Evolutionary conservation across 2,888 invertebrate species (phyloP).

Genomic region (Listrodromus nycthemerus): DNA sequence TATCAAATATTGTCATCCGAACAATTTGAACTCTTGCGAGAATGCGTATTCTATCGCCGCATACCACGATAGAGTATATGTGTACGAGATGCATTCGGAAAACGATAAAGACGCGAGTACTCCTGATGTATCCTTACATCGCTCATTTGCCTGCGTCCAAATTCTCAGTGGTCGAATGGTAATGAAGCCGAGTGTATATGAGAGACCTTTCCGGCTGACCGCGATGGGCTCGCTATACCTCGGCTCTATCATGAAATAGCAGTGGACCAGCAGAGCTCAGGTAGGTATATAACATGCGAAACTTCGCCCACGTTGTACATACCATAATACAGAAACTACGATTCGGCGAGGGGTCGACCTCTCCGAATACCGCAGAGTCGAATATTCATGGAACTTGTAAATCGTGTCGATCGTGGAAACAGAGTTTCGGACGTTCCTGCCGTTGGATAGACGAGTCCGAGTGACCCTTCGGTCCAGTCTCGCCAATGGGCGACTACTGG

Average conservation of each 20-base stretch:
- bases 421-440: neutral
- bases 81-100: neutral
- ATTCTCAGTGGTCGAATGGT: constrained; percentile 45
- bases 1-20: too few species aligned
- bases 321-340: constrained; percentile 56
- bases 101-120: neutral
- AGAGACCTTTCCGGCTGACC: constrained; percentile 37
- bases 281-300: constrained; percentile 43
- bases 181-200: constrained; percentile 50
- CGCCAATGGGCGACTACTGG: neutral
- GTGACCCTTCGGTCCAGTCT: neutral
- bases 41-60: too few species aligned
- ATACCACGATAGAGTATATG: neutral
- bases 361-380: constrained; percentile 27
- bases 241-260: constrained; percentile 47
- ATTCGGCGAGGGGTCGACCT: neutral
- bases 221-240: constrained; percentile 1
- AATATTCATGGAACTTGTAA: constrained; percentile 64
- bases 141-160: constrained; percentile 40
- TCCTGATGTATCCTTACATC: constrained; percentile 38
- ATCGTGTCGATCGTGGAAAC: constrained; percentile 48
- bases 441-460: neutral
- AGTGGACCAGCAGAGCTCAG: constrained; percentile 24
- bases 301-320: constrained; percentile 31
- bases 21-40: too few species aligned